A percentile compares a stretch with the other conserved stretches of the same genome.
These are phyloP conservation scores for Takifugu flavidus DNA, from an alignment of 2,113 vertebrate species.

Conservation along the genomic window DNA sequence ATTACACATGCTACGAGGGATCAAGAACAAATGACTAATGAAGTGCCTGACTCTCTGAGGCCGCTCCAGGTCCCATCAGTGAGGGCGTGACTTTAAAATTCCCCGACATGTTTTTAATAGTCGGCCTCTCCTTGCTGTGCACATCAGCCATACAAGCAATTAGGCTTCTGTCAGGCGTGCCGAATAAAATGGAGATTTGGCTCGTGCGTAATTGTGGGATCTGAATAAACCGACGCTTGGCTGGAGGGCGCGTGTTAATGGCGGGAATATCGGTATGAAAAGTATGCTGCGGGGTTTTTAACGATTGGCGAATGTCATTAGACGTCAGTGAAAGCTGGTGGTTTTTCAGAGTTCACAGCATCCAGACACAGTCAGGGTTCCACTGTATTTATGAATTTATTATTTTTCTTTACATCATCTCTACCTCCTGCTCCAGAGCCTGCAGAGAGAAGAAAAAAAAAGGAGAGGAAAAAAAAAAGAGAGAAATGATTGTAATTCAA, in stretches of 20 bases:
- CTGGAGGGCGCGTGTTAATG: conserved; percentile 1
- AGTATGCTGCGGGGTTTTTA: conserved; percentile 26
- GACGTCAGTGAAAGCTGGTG: too few relatives aligned
- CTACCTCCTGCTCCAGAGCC: conserved; percentile 39
- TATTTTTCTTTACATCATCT: conserved; percentile 49
- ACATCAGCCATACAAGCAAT: conserved; percentile 49
- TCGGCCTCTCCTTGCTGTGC: conserved; percentile 44
- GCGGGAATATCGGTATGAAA: conserved; percentile 5
- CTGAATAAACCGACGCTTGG: conserved; percentile 19
- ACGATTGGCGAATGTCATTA: not conserved
- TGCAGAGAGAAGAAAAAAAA: conserved; percentile 30
- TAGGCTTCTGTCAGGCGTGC: conserved; percentile 47
- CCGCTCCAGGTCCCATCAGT: conserved; percentile 23
- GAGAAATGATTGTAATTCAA: conserved; percentile 69
- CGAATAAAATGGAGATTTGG: conserved; percentile 43
- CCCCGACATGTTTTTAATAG: conserved; percentile 61
- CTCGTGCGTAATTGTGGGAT: conserved; percentile 26
- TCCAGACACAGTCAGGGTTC: conserved; percentile 30
- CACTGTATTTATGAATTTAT: conserved; percentile 59
- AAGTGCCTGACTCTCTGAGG: conserved; percentile 52
- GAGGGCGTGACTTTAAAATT: conserved; percentile 30
- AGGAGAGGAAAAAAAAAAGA: conserved; percentile 44
- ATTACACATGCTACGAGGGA: conserved; percentile 51
- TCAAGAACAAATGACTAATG: conserved; percentile 63
- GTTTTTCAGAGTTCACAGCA: not conserved